A percentile compares a stretch with the other conserved stretches of the same genome.
These are phyloP conservation scores for Aradophagus sp. DNA, from an alignment of 1,140 invertebrate genomes.

Conservation along the genomic window DNA sequence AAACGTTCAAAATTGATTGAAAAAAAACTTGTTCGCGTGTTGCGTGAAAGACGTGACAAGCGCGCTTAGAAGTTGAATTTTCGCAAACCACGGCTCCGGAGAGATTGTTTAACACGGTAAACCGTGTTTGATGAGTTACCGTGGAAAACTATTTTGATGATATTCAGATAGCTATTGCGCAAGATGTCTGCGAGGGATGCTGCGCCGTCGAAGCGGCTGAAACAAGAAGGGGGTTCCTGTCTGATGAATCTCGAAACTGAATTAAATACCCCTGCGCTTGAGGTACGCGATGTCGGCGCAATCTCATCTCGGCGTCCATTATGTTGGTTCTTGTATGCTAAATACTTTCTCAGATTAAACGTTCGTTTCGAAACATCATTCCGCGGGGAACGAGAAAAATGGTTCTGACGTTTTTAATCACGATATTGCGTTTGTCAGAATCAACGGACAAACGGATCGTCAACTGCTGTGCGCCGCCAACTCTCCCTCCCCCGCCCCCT, in stretches of 20 bases:
- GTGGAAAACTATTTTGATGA: conserved; percentile 48
- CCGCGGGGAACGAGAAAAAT: not conserved
- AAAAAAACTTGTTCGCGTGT: too few relatives aligned
- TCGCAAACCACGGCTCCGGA: too few relatives aligned
- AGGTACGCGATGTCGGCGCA: conserved; percentile 63
- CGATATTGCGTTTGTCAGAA: too few relatives aligned
- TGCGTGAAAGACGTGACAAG: too few relatives aligned
- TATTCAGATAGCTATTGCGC: conserved; percentile 37
- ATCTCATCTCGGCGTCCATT: conserved; percentile 69
- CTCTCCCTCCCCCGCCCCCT: too few relatives aligned
- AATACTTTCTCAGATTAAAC: conserved; percentile 68
- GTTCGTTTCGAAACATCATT: too few relatives aligned
- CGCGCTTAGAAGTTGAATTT: too few relatives aligned
- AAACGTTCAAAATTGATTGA: too few relatives aligned
- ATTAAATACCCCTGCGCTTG: conserved; percentile 67
- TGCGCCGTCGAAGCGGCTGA: conserved; percentile 34
- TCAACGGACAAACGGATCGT: not conserved
- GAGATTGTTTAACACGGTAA: too few relatives aligned
- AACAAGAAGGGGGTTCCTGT: conserved; percentile 57
- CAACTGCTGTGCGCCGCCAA: too few relatives aligned
- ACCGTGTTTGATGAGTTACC: too few relatives aligned
- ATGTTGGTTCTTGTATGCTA: conserved; percentile 72
- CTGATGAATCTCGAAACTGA: conserved; percentile 71
- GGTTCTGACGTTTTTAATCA: too few relatives aligned
- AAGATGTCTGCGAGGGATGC: conserved; percentile 54